Evolutionary conservation across 2,888 invertebrate genomes (phyloP).

Genomic region (Lathronympha strigana): DNA sequence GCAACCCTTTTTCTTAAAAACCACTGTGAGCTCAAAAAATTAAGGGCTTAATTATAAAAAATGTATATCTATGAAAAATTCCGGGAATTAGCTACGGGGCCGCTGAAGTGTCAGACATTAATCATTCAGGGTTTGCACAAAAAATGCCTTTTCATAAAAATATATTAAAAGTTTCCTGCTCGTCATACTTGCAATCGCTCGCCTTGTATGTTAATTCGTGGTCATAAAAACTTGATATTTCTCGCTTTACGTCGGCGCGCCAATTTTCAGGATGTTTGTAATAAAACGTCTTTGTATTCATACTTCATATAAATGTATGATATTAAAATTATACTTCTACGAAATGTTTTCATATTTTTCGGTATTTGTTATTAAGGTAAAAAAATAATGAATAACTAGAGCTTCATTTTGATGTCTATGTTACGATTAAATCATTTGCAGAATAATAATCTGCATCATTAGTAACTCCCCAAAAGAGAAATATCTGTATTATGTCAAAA

Average conservation of each 20-base stretch:
- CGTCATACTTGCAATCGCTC: slow-evolving; percentile 67
- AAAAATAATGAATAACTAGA: no score
- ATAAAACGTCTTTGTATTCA: slow-evolving; percentile 34
- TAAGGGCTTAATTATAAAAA: slow-evolving; percentile 64
- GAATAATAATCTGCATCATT: no score
- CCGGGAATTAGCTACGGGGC: slow-evolving; percentile 64
- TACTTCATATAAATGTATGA: neutral
- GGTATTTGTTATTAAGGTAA: no score
- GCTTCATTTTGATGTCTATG: no score
- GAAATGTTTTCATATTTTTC: slow-evolving; percentile 8
- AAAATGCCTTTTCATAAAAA: slow-evolving; percentile 76
- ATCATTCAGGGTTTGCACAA: slow-evolving; percentile 73
- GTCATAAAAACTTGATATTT: slow-evolving; percentile 67
- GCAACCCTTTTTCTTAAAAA: slow-evolving; percentile 26
- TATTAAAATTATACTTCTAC: no score
- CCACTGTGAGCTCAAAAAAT: slow-evolving; percentile 47
- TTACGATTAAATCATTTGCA: no score
- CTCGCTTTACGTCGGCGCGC: slow-evolving; percentile 60
- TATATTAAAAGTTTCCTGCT: slow-evolving; percentile 75
- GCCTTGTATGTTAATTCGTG: slow-evolving; percentile 76
- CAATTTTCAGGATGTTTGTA: slow-evolving; percentile 49
- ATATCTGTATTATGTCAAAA: no score
- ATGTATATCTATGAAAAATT: slow-evolving; percentile 54
- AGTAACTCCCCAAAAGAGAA: no score
- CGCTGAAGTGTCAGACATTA: slow-evolving; percentile 73